phyloP scores from a whole-genome alignment of 2,113 vertebrate species.

The Tapirus terrestris region DNA sequence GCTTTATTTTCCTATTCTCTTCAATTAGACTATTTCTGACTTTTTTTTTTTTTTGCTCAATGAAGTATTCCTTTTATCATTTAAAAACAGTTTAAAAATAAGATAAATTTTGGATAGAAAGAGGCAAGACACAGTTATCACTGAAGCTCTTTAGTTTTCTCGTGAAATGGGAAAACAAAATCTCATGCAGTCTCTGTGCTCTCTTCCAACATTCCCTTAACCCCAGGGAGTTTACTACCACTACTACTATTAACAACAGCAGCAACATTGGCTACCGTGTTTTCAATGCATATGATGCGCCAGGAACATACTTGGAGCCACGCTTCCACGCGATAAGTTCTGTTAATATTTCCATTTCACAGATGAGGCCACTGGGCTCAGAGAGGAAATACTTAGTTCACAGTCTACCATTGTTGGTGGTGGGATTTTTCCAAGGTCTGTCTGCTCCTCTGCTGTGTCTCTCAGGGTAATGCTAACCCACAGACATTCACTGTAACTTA shows the following conservation, averaged over 20 bases:
- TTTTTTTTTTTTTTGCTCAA: background rate
- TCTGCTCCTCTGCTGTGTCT: background rate
- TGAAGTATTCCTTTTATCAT: background rate
- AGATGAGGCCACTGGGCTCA: background rate
- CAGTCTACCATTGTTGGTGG: fast-evolving
- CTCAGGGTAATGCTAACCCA: background rate
- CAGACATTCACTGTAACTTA: background rate
- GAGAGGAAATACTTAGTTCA: background rate
- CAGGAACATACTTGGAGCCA: background rate
- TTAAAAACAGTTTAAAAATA: background rate
- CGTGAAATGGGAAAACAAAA: background rate
- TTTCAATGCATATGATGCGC: too few relatives aligned
- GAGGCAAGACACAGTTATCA: background rate
- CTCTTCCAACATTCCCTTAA: background rate
- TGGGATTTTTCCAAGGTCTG: background rate
- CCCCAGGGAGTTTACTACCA: background rate
- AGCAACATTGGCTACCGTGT: background rate
- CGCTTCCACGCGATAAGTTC: background rate
- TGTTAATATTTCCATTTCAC: background rate
- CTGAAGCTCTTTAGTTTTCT: background rate
- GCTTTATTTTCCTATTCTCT: background rate
- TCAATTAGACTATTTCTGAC: background rate
- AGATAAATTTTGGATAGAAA: background rate
- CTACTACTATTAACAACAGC: too few relatives aligned
- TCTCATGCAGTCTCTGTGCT: background rate